A percentile compares a stretch with the other conserved stretches of the same genome.
Evolutionary conservation across 2,113 vertebrate genomes (phyloP).

Genomic region (Petrocephalus zakoni): DNA sequence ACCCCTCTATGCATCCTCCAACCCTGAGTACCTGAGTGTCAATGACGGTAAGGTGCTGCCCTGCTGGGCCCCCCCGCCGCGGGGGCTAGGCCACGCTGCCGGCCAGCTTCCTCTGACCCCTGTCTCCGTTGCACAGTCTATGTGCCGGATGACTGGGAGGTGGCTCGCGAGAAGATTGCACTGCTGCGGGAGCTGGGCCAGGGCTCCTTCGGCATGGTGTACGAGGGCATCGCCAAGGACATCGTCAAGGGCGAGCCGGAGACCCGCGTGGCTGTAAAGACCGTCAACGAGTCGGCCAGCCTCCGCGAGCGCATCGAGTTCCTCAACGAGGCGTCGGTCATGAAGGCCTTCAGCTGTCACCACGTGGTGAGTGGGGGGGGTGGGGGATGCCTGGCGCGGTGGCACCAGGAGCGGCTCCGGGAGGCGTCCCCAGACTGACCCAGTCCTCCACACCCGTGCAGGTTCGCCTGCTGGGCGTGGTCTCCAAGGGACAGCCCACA

Average conservation of each 20-base stretch:
- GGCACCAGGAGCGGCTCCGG: slow-evolving; percentile 53
- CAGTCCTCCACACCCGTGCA: slow-evolving; percentile 33
- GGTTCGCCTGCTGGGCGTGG: slow-evolving; percentile 92
- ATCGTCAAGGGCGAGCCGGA: slow-evolving; percentile 82
- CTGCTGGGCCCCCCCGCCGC: slow-evolving; percentile 8
- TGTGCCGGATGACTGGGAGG: slow-evolving; percentile 92
- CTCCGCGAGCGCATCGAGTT: slow-evolving; percentile 93
- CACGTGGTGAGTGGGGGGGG: slow-evolving; percentile 76
- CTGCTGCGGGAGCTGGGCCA: slow-evolving; percentile 87
- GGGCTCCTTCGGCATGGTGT: slow-evolving; percentile 97
- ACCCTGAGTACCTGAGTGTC: slow-evolving; percentile 90
- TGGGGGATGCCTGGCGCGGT: no score
- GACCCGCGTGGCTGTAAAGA: slow-evolving; percentile 83
- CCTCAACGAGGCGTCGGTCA: slow-evolving; percentile 92
- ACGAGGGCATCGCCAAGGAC: slow-evolving; percentile 86
- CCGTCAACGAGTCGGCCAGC: slow-evolving; percentile 87
- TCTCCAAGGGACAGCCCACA: slow-evolving; percentile 91
- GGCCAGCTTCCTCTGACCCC: slow-evolving; percentile 42
- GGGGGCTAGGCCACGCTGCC: neutral
- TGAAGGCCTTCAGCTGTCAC: slow-evolving; percentile 96
- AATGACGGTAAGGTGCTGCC: slow-evolving; percentile 73
- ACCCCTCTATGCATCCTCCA: slow-evolving; percentile 86
- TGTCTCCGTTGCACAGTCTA: slow-evolving; percentile 67
- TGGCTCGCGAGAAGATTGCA: slow-evolving; percentile 81
- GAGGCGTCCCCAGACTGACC: no score